Base-by-base conservation (phyloP, 2,113 vertebrate genomes). In the Alligator sinensis region DNA sequence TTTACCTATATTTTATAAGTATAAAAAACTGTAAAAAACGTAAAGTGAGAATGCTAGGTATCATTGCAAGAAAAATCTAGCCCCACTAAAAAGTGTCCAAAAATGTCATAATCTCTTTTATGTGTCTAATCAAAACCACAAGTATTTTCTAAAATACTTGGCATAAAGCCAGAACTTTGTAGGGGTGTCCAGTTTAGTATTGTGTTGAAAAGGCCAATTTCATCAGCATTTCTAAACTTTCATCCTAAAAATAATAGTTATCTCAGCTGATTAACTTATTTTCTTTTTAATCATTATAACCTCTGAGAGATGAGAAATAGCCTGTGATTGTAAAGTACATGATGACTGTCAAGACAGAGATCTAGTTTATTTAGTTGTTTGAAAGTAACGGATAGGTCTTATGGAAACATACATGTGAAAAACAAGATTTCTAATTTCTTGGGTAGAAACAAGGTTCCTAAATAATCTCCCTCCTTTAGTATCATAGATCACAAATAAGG, bases 241-340 rank as follows among this genome's bases (percentile, higher is more conserved):
- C 4, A 90, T 68, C 28, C 27, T 77, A 58, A 90, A 95, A 92
- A 90, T 93, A 92, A 83, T 93, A 66, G 34, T 60, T 91, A 86
- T 14, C 63, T 91, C 47, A 84, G 27, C 54, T 28, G 64, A 47
- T 81, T 55, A 34, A 92, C 38, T 86, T 80, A 28, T 64, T 77
- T 68, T 77, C 14, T 88, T 86, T 83, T 58, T 93, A 89, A 92
- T 87, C 72, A 89, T 88, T 22, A n/a, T 89, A 62, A 80, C 13
- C 13, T 66, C 14, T 92, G 18, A 82, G 4, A 75, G 15, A 87
- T 47, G 19, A 91, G 77, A 90, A 77, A 34, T 34, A 28, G 25
- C 66, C 25, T 5, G 30, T 64, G 9, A 11, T 70, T 94, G 75
- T 61, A 34, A 80, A 85, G 58, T 89, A 76, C 64, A 47, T 84